phyloP scores from a whole-genome alignment of 2,113 vertebrate genomes.

The Dasypus novemcinctus region DNA sequence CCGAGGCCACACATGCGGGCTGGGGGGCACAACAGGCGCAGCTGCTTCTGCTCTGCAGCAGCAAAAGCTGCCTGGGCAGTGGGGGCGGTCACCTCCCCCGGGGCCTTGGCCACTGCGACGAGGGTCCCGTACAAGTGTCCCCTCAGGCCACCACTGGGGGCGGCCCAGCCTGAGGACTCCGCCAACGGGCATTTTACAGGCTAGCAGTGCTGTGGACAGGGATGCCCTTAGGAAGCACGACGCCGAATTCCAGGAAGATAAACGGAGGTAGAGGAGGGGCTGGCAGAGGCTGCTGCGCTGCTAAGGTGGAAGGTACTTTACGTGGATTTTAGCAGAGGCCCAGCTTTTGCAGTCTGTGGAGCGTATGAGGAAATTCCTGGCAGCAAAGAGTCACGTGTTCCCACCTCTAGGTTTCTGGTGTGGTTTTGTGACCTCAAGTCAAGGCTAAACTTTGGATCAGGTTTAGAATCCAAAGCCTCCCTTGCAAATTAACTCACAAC shows the following conservation, averaged over 20 bases:
- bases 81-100: too few relatives aligned
- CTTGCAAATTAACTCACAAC: slow-evolving; percentile 24
- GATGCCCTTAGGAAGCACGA: neutral
- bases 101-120: too few relatives aligned
- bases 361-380: rapidly evolving
- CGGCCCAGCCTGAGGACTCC: too few relatives aligned
- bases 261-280: neutral
- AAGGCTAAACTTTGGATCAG: neutral
- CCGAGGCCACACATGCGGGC: too few relatives aligned
- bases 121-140: too few relatives aligned
- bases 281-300: neutral
- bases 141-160: too few relatives aligned
- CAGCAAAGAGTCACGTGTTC: neutral
- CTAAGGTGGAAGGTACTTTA: neutral
- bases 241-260: neutral
- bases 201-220: neutral
- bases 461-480: neutral
- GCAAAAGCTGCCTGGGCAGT: too few relatives aligned
- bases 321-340: neutral
- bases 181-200: neutral
- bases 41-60: too few relatives aligned
- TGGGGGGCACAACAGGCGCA: too few relatives aligned
- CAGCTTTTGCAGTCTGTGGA: neutral
- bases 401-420: neutral
- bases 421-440: neutral